Evolutionary conservation across 2,888 invertebrate genomes (phyloP), one percentile per base, ranked within the genome.

Genomic region (Fissipunctia ypsillon): DNA sequence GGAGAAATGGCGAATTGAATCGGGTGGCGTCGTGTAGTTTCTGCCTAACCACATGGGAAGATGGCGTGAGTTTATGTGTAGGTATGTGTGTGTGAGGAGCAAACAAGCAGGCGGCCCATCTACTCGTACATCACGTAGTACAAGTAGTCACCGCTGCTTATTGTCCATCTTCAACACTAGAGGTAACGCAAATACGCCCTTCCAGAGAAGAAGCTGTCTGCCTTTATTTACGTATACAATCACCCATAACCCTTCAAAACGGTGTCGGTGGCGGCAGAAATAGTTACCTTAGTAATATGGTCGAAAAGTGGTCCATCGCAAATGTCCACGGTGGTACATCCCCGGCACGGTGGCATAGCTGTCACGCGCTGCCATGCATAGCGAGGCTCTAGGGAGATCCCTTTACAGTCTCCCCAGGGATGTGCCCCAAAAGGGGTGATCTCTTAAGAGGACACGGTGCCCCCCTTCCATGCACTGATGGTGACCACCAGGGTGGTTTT

Each of bases 261-360:
- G 5, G 4, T 38, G 9, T 16, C 14, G 9, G 3, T 0, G 0
- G 9, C 0, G 9, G n/a, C 10, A 3, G n/a, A n/a, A n/a, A n/a
- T n/a, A n/a, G n/a, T n/a, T n/a, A n/a, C n/a, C n/a, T n/a, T n/a
- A n/a, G n/a, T n/a, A n/a, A n/a, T n/a, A n/a, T n/a, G n/a, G n/a
- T n/a, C n/a, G n/a, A n/a, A n/a, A n/a, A n/a, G n/a, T n/a, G n/a
- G n/a, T n/a, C n/a, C n/a, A n/a, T n/a, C n/a, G n/a, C n/a, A n/a
- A n/a, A n/a, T n/a, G n/a, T n/a, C n/a, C n/a, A n/a, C n/a, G n/a
- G n/a, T n/a, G n/a, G n/a, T n/a, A n/a, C n/a, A n/a, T n/a, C n/a
- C n/a, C 31, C 12, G 19, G 28, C 19, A 56, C 9, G 56, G 19
- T 28, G 57, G 12, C 35, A 16, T 2, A 38, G n/a, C 3, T 1